Conservation (phyloP, 2,888 invertebrate genomes). For the Octonoba sinensis region DNA sequence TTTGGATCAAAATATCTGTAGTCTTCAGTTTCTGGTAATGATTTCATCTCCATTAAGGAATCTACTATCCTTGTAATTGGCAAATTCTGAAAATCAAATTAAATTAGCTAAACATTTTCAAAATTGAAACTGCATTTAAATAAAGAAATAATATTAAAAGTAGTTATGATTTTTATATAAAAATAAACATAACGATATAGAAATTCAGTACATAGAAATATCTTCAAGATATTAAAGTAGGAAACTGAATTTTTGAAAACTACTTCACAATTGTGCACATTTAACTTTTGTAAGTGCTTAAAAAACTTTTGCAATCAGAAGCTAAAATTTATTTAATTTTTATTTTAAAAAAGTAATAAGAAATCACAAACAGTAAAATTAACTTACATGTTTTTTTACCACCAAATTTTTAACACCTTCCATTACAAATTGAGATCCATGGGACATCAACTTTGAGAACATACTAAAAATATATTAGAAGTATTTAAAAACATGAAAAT, state of each 20-base stretch:
- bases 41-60: constrained; percentile 84
- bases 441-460: constrained; percentile 97
- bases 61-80: constrained; percentile 95
- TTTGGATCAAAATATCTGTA: constrained; percentile 96
- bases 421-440: constrained; percentile 99
- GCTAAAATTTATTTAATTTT: background rate
- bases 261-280: no score
- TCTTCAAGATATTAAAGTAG: background rate
- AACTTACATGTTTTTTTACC: constrained; percentile 94
- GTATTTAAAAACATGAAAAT: background rate
- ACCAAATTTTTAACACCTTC: constrained; percentile 99
- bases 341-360: background rate
- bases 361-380: background rate
- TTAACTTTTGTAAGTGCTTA: background rate
- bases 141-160: background rate
- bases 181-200: background rate
- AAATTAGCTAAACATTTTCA: background rate
- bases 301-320: background rate
- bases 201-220: background rate
- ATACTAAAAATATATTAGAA: constrained; percentile 76
- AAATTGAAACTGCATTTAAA: no score
- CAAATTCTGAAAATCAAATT: constrained; percentile 74
- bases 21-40: constrained; percentile 84
- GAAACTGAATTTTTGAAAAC: background rate
- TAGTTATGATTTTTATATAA: background rate